Percentiles rank a stretch among this genome's conserved stretches.
Evolutionary conservation across 2,113 vertebrate genomes (phyloP).

Genomic region (Procavia capensis): DNA sequence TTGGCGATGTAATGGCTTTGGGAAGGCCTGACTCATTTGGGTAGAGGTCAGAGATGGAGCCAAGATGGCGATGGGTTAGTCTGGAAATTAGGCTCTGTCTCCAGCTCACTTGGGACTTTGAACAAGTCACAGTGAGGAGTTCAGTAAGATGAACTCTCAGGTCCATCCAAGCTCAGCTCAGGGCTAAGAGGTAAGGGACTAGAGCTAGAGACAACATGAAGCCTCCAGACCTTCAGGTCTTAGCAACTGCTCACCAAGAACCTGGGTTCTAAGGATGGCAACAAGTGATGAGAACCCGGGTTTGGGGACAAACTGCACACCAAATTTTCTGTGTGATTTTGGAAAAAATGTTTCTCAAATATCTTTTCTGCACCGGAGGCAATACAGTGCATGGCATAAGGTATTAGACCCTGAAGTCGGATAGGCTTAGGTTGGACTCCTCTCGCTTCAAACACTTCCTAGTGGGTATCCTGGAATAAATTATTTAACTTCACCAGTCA

Average conservation of each 20-base stretch:
- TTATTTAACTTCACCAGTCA: neutral
- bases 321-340: neutral
- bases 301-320: neutral
- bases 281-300: neutral
- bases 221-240: neutral
- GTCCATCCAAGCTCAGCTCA: neutral
- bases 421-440: neutral
- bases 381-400: neutral
- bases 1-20: slow-evolving; percentile 52
- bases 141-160: neutral
- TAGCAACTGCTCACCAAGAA: neutral
- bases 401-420: neutral
- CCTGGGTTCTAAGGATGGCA: neutral
- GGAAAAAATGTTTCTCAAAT: neutral
- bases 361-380: neutral
- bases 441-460: neutral
- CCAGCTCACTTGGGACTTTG: neutral
- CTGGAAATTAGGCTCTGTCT: neutral
- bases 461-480: neutral
- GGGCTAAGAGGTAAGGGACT: neutral
- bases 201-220: neutral
- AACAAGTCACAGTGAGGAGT: neutral
- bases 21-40: neutral
- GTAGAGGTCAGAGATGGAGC: neutral
- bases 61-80: neutral